Evolutionary conservation across 2,113 vertebrate species (phyloP).

Genomic region (Leucopternis melanops): DNA sequence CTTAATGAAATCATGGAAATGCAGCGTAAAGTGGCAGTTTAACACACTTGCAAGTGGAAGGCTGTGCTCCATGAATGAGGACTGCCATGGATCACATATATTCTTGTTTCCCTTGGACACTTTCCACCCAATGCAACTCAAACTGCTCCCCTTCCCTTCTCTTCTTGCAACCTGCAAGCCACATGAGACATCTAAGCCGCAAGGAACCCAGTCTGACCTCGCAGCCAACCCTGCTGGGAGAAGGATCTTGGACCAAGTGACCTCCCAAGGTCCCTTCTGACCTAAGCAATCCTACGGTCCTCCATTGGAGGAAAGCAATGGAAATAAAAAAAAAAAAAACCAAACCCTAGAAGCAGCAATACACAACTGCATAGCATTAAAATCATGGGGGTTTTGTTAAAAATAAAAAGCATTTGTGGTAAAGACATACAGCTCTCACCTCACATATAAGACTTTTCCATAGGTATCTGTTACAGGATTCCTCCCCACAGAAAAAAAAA

Average conservation of each 20-base stretch:
- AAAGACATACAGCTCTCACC: not conserved
- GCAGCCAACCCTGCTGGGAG: accelerated
- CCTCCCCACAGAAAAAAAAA: not conserved
- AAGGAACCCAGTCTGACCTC: accelerated
- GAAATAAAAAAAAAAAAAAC: not conserved
- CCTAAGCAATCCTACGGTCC: accelerated
- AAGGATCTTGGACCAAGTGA: not conserved
- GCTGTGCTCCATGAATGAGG: not conserved
- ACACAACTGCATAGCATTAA: not conserved
- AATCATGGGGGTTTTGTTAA: not conserved
- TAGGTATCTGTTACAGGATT: not conserved
- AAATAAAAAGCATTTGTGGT: not conserved
- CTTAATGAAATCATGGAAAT: not conserved
- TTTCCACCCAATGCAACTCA: not conserved
- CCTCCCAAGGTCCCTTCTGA: not conserved
- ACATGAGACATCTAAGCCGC: accelerated
- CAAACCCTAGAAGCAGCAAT: not conserved
- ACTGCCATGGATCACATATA: accelerated
- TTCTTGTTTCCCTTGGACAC: not conserved
- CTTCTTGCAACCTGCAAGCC: not conserved
- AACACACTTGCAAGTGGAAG: not conserved
- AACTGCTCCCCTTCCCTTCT: not conserved
- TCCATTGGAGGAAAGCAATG: not conserved
- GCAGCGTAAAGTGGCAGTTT: not conserved
- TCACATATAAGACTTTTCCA: not conserved